phyloP scores from a whole-genome alignment of 2,888 invertebrate species.

The Scaptomyza flava region DNA sequence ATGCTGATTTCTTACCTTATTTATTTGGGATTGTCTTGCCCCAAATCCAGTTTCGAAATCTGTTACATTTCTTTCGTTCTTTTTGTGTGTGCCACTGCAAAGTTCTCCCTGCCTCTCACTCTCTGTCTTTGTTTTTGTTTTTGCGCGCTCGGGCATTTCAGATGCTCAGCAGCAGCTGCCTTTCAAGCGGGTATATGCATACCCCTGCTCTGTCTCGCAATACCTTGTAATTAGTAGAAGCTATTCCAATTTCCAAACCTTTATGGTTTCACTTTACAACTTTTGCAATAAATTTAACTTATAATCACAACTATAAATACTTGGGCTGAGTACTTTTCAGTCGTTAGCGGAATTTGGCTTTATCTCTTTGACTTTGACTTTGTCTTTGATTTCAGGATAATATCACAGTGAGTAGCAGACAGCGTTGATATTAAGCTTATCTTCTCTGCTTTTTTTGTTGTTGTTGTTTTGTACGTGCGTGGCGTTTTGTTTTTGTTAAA shows the following conservation, averaged over 20 bases:
- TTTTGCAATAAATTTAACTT: background rate
- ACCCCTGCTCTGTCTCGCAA: background rate
- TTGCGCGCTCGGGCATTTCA: constrained; percentile 10
- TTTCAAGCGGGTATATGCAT: constrained; percentile 19
- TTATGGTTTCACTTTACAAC: background rate
- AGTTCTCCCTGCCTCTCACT: constrained; percentile 4
- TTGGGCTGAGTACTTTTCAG: too few relatives aligned
- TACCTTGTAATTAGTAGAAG: background rate
- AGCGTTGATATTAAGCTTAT: constrained; percentile 45
- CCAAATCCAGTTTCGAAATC: constrained; percentile 42
- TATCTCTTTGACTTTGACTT: background rate
- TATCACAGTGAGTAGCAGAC: constrained; percentile 43
- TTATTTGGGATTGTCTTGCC: constrained; percentile 59
- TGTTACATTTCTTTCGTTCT: constrained; percentile 36
- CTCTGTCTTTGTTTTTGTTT: constrained; percentile 10
- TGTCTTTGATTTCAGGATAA: constrained; percentile 19
- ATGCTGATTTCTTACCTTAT: constrained; percentile 68
- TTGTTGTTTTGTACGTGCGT: constrained; percentile 12
- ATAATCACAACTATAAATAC: background rate
- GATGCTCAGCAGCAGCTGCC: constrained; percentile 15
- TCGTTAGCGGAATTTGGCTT: too few relatives aligned
- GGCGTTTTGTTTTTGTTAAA: constrained; percentile 7
- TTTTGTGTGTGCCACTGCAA: background rate
- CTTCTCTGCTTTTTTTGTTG: constrained; percentile 17
- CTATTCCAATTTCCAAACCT: background rate